phyloP scores from a whole-genome alignment of 1,140 invertebrate species.

The Drosophila funebris region DNA sequence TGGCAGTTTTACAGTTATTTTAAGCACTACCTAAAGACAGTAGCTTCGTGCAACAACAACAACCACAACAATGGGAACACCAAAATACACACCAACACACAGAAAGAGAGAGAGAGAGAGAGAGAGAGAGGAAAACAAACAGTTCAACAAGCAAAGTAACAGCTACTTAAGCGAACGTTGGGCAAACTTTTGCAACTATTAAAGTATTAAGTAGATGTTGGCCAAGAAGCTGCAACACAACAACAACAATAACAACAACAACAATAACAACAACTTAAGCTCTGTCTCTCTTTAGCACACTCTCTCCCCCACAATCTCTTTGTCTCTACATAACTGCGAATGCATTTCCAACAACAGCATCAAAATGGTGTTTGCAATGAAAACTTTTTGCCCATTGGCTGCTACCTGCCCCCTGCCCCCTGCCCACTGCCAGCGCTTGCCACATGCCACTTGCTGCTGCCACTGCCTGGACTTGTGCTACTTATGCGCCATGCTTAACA shows the following conservation, averaged over 20 bases:
- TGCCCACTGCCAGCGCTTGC: too few species aligned
- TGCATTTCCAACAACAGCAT: constrained; percentile 43
- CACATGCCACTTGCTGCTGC: background rate
- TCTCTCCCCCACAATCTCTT: background rate
- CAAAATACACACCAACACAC: constrained; percentile 15
- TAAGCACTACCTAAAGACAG: constrained; percentile 60
- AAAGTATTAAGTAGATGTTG: constrained; percentile 81
- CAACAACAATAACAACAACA: constrained; percentile 14
- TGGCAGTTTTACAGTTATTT: constrained; percentile 81
- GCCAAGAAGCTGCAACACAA: constrained; percentile 46
- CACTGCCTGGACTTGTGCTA: constrained; percentile 18
- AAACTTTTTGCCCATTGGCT: constrained; percentile 48
- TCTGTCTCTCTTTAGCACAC: background rate
- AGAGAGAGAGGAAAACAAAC: constrained; percentile 29
- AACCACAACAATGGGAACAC: background rate
- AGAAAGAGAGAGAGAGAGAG: background rate
- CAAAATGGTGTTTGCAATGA: constrained; percentile 52
- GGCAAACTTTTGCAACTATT: constrained; percentile 80
- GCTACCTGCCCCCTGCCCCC: background rate
- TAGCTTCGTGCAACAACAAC: constrained; percentile 5
- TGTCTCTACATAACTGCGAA: constrained; percentile 41
- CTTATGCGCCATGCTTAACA: constrained; percentile 73
- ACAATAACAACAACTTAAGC: constrained; percentile 13
- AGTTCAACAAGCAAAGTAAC: constrained; percentile 44
- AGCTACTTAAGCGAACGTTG: constrained; percentile 74